Evolutionary conservation across 1,140 invertebrate genomes (phyloP), one percentile per base, ranked within the genome.

Genomic region (Drosophila navojoa): DNA sequence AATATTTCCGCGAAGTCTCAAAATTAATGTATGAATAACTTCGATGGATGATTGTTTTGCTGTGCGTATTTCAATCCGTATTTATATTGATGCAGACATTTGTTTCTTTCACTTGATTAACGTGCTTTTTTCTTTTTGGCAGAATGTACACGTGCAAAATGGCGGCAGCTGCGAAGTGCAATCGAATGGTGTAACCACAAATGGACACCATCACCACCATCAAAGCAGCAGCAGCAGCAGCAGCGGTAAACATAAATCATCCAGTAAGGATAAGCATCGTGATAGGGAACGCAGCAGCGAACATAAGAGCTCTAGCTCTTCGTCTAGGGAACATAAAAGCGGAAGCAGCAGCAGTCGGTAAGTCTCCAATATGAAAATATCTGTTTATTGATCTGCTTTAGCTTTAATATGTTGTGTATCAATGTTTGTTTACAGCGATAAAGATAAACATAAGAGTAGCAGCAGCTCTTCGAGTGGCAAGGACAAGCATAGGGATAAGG

Each of bases 161-260:
- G 90, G 90, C 70, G 82, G 80, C 54, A 79, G 76, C 57, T 76
- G 80, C 54, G 77, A 77, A 74, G 76, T 84, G 69, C 90, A 91
- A 70, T 76, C 86, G 54, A 92, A 92, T 85, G 91, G 91, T 40
- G 76, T 92, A 59, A 93, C 92, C 74, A 93, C 92, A 75, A 93
- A 93, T 78, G 93, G 94, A 69, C 94, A 93, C 79, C 93, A 94
- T 73, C 94, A 93, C 62, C 59, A 77, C 45, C 93, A 94, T 57
- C 93, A 92, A 74, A 93, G 93, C 76, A 93, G 93, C 76, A 93
- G 93, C 55, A 93, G 93, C 58, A 93, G 94, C 76, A 93, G 93
- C 71, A 93, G 94, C 71, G 93, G 93, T 79, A 93, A 94, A 81
- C 94, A 94, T 79, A 95, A 95, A 70, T 95, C 94, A 32, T 95